phyloP scores from a whole-genome alignment of 2,797 vertebrate species.

The Etheostoma perlongum region DNA sequence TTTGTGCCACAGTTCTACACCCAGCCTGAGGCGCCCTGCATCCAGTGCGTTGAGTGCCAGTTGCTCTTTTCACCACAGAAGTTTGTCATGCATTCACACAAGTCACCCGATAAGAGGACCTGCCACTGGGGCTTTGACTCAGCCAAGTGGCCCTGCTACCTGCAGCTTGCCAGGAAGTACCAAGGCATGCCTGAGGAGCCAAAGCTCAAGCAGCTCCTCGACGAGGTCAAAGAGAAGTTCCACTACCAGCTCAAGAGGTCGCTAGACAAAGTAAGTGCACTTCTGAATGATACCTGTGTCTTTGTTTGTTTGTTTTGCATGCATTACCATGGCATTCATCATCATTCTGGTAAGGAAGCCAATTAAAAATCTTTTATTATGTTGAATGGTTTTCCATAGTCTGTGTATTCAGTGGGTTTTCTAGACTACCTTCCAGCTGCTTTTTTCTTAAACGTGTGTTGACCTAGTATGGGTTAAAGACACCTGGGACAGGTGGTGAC shows the following conservation, averaged over 20 bases:
- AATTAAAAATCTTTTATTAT: neutral
- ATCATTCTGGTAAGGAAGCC: conserved; percentile 1
- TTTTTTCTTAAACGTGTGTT: conserved; percentile 81
- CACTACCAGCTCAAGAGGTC: conserved; percentile 89
- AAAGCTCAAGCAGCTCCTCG: conserved; percentile 90
- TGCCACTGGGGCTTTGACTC: conserved; percentile 99
- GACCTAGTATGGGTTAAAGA: conserved; percentile 67
- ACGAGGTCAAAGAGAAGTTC: conserved; percentile 98
- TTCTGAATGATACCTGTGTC: conserved; percentile 8
- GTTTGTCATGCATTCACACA: conserved; percentile 98
- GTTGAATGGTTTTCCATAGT: conserved; percentile 15
- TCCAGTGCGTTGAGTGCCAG: conserved; percentile 97
- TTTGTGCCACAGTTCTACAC: conserved; percentile 96
- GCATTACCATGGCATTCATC: conserved; percentile 14
- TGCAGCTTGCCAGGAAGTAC: conserved; percentile 96
- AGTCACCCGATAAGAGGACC: conserved; percentile 97
- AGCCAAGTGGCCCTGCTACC: conserved; percentile 97
- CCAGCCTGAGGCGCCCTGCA: conserved; percentile 92
- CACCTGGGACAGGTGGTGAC: conserved; percentile 76
- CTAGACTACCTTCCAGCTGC: conserved; percentile 16
- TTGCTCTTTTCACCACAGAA: conserved; percentile 97
- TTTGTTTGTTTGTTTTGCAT: conserved; percentile 18
- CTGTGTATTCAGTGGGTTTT: conserved; percentile 39
- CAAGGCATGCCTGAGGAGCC: conserved; percentile 89
- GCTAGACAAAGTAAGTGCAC: conserved; percentile 91